Evolutionary conservation across 1,140 invertebrate genomes (phyloP).

Genomic region (Himalopsyche phryganea): DNA sequence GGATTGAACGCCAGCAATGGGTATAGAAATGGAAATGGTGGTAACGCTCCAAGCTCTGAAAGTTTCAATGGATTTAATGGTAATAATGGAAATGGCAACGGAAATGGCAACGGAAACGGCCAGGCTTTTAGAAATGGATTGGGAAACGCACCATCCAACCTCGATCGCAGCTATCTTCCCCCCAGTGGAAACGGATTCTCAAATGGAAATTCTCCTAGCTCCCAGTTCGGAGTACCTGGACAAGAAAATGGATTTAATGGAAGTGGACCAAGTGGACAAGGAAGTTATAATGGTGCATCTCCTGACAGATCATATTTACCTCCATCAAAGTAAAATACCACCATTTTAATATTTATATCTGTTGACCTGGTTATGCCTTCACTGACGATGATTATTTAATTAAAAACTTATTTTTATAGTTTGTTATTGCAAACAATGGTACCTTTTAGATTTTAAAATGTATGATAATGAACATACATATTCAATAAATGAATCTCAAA

Average conservation of each 20-base stretch:
- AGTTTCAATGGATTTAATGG: background rate
- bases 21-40: slow-evolving; percentile 11
- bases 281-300: background rate
- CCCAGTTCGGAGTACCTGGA: slow-evolving; percentile 8
- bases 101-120: slow-evolving; percentile 14
- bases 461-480: no score
- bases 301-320: slow-evolving; percentile 6
- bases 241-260: slow-evolving; percentile 1
- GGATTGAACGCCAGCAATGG: slow-evolving; percentile 6
- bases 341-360: no score
- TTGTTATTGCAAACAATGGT: no score
- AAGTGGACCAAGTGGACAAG: background rate
- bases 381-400: no score
- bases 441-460: no score
- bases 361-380: no score
- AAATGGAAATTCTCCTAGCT: background rate
- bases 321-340: background rate
- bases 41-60: background rate
- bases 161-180: slow-evolving; percentile 12
- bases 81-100: no score
- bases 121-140: slow-evolving; percentile 6
- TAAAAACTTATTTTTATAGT: no score
- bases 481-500: no score
- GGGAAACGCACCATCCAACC: slow-evolving; percentile 11
- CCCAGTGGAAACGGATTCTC: background rate